Evolutionary conservation across 2,113 vertebrate genomes (phyloP).

Genomic region (Urocynchramus pylzowi): DNA sequence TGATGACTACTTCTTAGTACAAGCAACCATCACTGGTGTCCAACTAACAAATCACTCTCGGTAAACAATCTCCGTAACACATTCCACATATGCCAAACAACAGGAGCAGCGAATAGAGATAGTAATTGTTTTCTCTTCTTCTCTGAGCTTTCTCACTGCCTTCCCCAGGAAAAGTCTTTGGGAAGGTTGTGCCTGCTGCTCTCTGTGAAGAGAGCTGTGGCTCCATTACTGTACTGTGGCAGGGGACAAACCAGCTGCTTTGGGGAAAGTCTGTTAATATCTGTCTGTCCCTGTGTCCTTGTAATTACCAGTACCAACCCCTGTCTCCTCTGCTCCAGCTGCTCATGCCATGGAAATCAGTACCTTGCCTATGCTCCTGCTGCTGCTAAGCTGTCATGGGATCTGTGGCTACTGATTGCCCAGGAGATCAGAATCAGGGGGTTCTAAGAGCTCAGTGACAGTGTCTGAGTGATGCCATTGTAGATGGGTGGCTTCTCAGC

Average conservation of each 20-base stretch:
- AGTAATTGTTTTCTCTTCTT: too few relatives aligned
- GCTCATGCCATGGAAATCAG: not conserved
- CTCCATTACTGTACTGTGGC: not conserved
- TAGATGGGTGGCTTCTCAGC: not conserved
- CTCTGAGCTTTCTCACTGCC: too few relatives aligned
- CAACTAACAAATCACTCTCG: too few relatives aligned
- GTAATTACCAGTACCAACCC: not conserved
- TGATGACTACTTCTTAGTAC: too few relatives aligned
- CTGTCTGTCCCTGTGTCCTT: accelerated
- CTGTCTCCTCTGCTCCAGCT: not conserved
- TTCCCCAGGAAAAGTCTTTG: too few relatives aligned
- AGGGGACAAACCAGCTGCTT: not conserved
- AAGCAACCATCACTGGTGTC: too few relatives aligned
- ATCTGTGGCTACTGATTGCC: not conserved
- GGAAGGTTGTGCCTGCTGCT: too few relatives aligned
- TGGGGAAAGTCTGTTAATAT: not conserved
- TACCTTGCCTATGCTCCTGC: not conserved
- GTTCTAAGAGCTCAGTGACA: not conserved
- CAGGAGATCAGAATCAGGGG: not conserved
- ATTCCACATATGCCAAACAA: too few relatives aligned
- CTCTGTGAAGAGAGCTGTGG: too few relatives aligned
- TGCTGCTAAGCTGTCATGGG: not conserved
- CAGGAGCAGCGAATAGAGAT: too few relatives aligned
- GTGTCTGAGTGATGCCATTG: accelerated
- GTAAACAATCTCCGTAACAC: too few relatives aligned